Base-by-base conservation (phyloP, 1,140 invertebrate species). In the Drosophila biarmipes region DNA sequence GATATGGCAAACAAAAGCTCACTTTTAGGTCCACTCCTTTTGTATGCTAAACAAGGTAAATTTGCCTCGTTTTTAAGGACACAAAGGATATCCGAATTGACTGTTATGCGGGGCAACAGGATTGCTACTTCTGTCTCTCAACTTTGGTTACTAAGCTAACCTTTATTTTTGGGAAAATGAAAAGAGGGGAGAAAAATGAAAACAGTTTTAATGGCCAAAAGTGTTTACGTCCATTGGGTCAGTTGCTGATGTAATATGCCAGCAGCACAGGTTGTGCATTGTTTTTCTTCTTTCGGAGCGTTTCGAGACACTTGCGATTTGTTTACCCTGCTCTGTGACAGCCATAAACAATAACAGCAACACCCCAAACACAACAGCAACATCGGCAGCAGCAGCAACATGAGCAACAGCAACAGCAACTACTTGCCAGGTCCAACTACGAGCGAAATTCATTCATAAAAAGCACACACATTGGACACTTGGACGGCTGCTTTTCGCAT, bases 371-470 rank as follows among this genome's bases (percentile, higher is more conserved):
- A 46, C 51, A 45, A 35, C 62, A 64, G 57, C 74, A 66, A 67
- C 48, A 62, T 46, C 37, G 10, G 27, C 56, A 42, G 15, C 15
- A 45, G 24, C 61, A 78, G 52, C 55, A 46, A 64, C 43, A 59
- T 67, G n/a, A 49, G 17, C 66, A 66, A 61, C 42, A 73, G 56
- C 42, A 49, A 40, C 51, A 45, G 42, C 38, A 73, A 67, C 76
- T 45, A 48, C 67, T 38, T 59, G 68, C 51, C 46, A 45, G 34
- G 34, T 73, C 43, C 78, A 86, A 78, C 74, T 75, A 64, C 78
- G 69, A 69, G 61, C 84, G 75, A 82, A 86, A 75, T 86, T 86
- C 82, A 86, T 86, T 86, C 82, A 86, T 87, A 79, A 86, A 85
- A 81, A 62, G 78, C 79, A 48, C 66, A 46, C 59, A 69, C 66